Conservation (phyloP, 1,140 invertebrate species). For the Telenomus remus region DNA sequence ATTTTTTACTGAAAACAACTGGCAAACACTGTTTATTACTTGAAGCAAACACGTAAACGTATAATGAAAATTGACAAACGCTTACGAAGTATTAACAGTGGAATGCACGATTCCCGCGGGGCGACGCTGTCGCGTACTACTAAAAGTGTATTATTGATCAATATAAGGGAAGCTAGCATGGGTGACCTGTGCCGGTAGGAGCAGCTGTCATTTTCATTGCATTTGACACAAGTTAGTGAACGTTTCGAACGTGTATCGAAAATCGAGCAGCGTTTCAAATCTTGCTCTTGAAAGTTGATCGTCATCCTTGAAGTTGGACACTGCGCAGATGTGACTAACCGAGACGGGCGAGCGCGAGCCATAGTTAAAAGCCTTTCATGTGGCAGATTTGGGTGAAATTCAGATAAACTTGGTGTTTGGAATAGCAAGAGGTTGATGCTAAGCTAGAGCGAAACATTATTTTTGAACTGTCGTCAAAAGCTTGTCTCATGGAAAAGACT, state of each 20-base stretch:
- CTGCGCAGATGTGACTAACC: constrained; percentile 31
- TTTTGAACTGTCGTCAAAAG: not conserved
- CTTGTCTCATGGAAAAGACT: constrained; percentile 14
- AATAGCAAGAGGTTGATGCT: not conserved
- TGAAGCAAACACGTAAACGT: too few species aligned
- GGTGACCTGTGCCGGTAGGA: constrained; percentile 68
- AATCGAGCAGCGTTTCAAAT: constrained; percentile 9
- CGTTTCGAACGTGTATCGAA: constrained; percentile 9
- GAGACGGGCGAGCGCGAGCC: constrained; percentile 6
- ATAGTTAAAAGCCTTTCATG: constrained; percentile 5
- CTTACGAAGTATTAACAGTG: not conserved
- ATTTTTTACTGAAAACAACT: too few species aligned
- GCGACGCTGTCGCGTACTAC: constrained; percentile 63
- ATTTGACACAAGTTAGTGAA: constrained; percentile 56
- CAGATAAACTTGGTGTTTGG: too few species aligned
- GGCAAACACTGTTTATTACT: too few species aligned
- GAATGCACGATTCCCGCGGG: constrained; percentile 28
- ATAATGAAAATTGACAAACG: not conserved
- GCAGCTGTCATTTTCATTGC: constrained; percentile 68
- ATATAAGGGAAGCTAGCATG: constrained; percentile 67
- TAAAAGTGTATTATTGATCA: constrained; percentile 73
- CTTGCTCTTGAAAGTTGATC: constrained; percentile 5
- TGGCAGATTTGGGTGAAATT: not conserved
- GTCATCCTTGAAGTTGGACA: not conserved
- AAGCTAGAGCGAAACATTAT: not conserved